phyloP scores from a whole-genome alignment of 2,888 invertebrate genomes.

The Melanophora roralis region DNA sequence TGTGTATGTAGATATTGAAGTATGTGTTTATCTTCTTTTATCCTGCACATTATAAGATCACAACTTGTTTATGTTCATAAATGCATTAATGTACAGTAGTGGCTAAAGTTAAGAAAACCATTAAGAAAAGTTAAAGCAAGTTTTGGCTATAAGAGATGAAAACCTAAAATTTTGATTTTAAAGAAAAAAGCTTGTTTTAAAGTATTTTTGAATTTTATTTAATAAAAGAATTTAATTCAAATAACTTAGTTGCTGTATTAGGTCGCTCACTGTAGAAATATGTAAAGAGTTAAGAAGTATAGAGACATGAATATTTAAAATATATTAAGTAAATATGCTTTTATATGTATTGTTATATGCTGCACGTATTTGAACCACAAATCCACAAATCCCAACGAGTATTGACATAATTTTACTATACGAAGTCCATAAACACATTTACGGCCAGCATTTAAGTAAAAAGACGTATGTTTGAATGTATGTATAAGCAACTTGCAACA shows the following conservation, averaged over 20 bases:
- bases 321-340: neutral
- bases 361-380: slow-evolving; percentile 60
- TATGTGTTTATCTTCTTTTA: slow-evolving; percentile 37
- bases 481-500: slow-evolving; percentile 18
- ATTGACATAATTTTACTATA: slow-evolving; percentile 58
- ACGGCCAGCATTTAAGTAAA: slow-evolving; percentile 34
- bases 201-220: no score
- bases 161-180: no score
- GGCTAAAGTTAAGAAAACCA: neutral
- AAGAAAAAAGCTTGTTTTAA: no score
- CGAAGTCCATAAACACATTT: slow-evolving; percentile 60
- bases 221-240: no score
- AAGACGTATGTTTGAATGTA: neutral
- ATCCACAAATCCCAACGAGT: slow-evolving; percentile 59
- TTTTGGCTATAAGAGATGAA: no score
- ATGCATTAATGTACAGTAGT: slow-evolving; percentile 11
- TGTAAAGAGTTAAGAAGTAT: neutral
- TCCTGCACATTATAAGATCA: slow-evolving; percentile 34
- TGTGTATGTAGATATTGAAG: no score
- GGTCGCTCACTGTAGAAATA: slow-evolving; percentile 7
- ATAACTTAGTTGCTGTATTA: no score
- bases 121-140: no score
- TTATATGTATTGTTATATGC: slow-evolving; percentile 19
- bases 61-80: neutral
- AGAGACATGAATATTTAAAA: neutral